Evolutionary conservation across 2,888 invertebrate species (phyloP).

Genomic region (Orthonevra nobilis): DNA sequence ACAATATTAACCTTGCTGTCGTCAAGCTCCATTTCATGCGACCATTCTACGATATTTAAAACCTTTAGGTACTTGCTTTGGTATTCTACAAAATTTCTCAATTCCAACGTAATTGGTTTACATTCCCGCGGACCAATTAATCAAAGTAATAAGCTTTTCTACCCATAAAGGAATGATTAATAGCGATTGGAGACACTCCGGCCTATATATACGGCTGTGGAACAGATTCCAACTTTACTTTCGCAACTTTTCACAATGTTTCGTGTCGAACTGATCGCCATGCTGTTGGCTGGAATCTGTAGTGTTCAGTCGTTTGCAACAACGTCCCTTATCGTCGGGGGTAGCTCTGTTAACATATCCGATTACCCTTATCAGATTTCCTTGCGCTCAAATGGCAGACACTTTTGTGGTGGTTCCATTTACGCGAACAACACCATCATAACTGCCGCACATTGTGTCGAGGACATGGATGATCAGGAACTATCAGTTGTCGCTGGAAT

Average conservation of each 20-base stretch:
- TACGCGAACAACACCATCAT: slow-evolving; percentile 70
- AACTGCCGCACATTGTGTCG: slow-evolving; percentile 75
- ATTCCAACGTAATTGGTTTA: too few relatives aligned
- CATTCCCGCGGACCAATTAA: too few relatives aligned
- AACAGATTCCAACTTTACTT: background rate
- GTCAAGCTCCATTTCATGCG: too few relatives aligned
- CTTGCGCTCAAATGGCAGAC: slow-evolving; percentile 74
- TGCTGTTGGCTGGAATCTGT: slow-evolving; percentile 3
- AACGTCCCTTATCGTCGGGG: slow-evolving; percentile 74
- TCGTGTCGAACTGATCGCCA: slow-evolving; percentile 25
- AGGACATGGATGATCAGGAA: slow-evolving; percentile 18
- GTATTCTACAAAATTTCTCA: too few relatives aligned
- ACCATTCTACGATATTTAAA: too few relatives aligned
- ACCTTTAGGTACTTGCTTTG: too few relatives aligned
- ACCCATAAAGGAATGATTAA: too few relatives aligned
- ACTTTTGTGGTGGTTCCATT: slow-evolving; percentile 76
- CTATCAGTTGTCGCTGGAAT: slow-evolving; percentile 75
- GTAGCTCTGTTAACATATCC: slow-evolving; percentile 68
- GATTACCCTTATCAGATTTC: slow-evolving; percentile 75
- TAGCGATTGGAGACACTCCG: background rate
- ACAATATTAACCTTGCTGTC: too few relatives aligned
- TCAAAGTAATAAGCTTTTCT: too few relatives aligned
- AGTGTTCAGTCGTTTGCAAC: slow-evolving; percentile 19
- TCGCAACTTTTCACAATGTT: slow-evolving; percentile 13
- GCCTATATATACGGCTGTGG: background rate